phyloP scores from a whole-genome alignment of 2,888 invertebrate species.

The Tenthredo livida region DNA sequence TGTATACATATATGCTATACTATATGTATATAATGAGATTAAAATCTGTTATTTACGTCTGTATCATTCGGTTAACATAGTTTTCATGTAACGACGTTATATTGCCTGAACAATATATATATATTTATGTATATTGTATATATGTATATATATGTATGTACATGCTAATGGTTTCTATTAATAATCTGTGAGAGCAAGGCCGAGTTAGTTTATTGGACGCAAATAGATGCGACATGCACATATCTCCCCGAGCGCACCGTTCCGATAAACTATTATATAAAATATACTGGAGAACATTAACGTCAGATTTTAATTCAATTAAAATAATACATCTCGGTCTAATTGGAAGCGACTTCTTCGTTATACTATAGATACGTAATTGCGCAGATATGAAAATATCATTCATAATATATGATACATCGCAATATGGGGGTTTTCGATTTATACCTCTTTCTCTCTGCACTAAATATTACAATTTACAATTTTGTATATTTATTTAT shows the following conservation, averaged over 20 bases:
- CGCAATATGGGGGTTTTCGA: background rate
- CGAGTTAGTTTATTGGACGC: slow-evolving; percentile 52
- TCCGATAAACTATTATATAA: slow-evolving; percentile 3
- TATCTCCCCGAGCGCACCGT: background rate
- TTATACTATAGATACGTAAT: background rate
- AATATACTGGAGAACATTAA: slow-evolving; percentile 1
- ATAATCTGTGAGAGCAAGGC: slow-evolving; percentile 51
- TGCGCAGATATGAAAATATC: background rate
- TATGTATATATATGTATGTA: background rate
- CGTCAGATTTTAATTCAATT: background rate
- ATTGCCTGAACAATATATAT: background rate
- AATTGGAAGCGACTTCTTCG: background rate
- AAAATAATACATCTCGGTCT: background rate
- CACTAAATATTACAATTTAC: background rate
- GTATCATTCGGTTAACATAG: slow-evolving; percentile 9
- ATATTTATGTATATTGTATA: background rate
- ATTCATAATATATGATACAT: background rate
- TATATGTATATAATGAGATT: slow-evolving; percentile 7
- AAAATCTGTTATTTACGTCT: slow-evolving; percentile 34
- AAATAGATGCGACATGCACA: slow-evolving; percentile 51
- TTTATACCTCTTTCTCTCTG: background rate
- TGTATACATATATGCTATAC: too few species aligned
- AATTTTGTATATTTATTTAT: too few species aligned
- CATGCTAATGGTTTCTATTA: slow-evolving; percentile 48
- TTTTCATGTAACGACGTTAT: slow-evolving; percentile 14